A percentile compares a stretch with the other conserved stretches of the same genome.
phyloP scores from a whole-genome alignment of 1,140 invertebrate species.

The Elymnias hypermnestra region DNA sequence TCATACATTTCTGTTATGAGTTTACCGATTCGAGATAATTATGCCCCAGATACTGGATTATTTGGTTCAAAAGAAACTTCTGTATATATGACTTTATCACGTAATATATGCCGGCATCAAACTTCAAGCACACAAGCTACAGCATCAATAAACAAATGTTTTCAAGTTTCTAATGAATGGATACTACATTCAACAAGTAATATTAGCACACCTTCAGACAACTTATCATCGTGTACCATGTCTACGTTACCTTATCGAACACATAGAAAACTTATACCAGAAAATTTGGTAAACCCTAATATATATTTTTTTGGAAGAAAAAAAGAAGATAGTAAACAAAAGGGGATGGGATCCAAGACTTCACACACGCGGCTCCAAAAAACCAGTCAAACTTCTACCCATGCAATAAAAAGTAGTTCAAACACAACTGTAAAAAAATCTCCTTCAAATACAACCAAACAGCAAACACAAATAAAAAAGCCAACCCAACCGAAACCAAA shows the following conservation, averaged over 20 bases:
- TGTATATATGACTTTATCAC: constrained; percentile 50
- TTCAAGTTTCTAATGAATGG: constrained; percentile 38
- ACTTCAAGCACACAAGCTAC: constrained; percentile 60
- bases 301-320: constrained; percentile 52
- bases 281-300: constrained; percentile 18
- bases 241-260: constrained; percentile 14
- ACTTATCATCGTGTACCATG: constrained; percentile 25
- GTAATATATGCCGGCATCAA: constrained; percentile 29
- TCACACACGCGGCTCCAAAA: constrained; percentile 26
- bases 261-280: constrained; percentile 1
- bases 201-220: constrained; percentile 17
- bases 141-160: constrained; percentile 61
- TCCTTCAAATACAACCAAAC: constrained; percentile 6
- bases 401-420: constrained; percentile 18
- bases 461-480: constrained; percentile 9
- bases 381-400: constrained; percentile 22
- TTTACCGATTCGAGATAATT: constrained; percentile 1
- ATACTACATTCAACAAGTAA: constrained; percentile 3
- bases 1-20: constrained; percentile 1
- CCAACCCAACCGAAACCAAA: constrained; percentile 1
- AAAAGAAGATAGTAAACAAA: constrained; percentile 28
- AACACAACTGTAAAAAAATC: constrained; percentile 6
- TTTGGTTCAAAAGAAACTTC: constrained; percentile 39
- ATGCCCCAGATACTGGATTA: constrained; percentile 2
- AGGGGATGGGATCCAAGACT: constrained; percentile 48